A percentile compares a stretch with the other conserved stretches of the same genome.
phyloP scores from a whole-genome alignment of 2,888 invertebrate species.

The Trachelus iudaicus region DNA sequence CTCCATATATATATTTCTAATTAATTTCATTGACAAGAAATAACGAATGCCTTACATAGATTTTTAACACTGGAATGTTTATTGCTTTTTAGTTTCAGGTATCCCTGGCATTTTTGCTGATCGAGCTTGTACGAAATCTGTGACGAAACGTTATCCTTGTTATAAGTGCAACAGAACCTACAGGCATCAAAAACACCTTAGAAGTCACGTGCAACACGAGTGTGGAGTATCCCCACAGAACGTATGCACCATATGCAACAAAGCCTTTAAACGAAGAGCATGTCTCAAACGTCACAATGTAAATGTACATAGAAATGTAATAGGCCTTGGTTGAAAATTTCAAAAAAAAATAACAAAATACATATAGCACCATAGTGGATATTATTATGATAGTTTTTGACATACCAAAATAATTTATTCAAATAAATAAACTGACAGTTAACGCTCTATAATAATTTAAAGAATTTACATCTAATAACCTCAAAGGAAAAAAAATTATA shows the following conservation, averaged over 20 bases:
- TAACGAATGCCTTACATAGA: constrained; percentile 16
- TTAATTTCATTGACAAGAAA: no score
- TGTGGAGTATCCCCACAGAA: constrained; percentile 79
- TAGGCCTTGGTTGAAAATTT: no score
- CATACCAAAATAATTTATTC: no score
- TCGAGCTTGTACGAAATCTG: constrained; percentile 26
- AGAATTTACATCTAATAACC: no score
- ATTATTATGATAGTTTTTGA: no score
- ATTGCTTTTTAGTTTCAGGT: constrained; percentile 44
- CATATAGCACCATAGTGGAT: no score
- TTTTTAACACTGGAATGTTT: constrained; percentile 19
- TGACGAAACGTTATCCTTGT: constrained; percentile 44
- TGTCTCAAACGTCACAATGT: constrained; percentile 60
- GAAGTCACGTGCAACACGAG: constrained; percentile 81
- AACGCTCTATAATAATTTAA: no score
- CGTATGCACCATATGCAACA: constrained; percentile 77
- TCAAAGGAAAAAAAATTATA: no score
- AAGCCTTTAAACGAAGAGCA: constrained; percentile 74
- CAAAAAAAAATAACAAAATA: no score
- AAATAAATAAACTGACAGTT: no score
- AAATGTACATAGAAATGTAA: constrained; percentile 45
- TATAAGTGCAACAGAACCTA: constrained; percentile 53
- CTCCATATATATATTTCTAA: no score
- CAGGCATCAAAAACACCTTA: constrained; percentile 76
- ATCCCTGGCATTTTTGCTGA: constrained; percentile 5